Conservation (phyloP, 2,113 vertebrate species). For the Phylloscopus trochilus region DNA sequence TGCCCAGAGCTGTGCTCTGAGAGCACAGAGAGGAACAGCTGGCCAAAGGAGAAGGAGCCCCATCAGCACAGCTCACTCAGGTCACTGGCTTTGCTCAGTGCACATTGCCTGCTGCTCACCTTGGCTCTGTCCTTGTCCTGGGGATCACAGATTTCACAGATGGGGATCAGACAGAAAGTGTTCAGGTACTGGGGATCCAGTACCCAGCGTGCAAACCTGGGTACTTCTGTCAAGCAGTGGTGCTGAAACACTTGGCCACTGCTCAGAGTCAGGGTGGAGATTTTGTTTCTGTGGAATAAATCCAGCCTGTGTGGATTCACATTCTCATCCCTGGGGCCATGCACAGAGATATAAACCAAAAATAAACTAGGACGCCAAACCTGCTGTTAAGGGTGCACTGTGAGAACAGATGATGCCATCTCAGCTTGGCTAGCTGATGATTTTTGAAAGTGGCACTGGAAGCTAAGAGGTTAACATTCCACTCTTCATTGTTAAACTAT, state of each 20-base stretch:
- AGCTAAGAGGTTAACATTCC: neutral
- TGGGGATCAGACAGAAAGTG: fast-evolving
- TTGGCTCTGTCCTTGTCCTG: neutral
- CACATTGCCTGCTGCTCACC: neutral
- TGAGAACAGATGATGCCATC: neutral
- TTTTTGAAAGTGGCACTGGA: neutral
- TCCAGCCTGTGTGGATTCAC: neutral
- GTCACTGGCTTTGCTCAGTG: neutral
- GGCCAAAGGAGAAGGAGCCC: neutral
- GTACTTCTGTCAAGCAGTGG: neutral
- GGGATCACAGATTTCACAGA: fast-evolving
- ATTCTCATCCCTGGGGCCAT: neutral
- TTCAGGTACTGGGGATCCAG: neutral
- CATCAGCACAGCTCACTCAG: neutral
- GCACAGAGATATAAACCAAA: neutral
- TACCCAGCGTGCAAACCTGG: neutral
- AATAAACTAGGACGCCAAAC: neutral
- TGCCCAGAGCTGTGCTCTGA: neutral
- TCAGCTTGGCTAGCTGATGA: neutral
- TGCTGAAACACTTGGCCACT: neutral
- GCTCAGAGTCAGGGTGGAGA: neutral
- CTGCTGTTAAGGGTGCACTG: neutral
- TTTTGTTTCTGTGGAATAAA: neutral
- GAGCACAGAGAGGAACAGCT: fast-evolving
- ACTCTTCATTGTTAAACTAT: neutral